Evolutionary conservation across 2,113 vertebrate genomes (phyloP).

Genomic region (Pterocles gutturalis): DNA sequence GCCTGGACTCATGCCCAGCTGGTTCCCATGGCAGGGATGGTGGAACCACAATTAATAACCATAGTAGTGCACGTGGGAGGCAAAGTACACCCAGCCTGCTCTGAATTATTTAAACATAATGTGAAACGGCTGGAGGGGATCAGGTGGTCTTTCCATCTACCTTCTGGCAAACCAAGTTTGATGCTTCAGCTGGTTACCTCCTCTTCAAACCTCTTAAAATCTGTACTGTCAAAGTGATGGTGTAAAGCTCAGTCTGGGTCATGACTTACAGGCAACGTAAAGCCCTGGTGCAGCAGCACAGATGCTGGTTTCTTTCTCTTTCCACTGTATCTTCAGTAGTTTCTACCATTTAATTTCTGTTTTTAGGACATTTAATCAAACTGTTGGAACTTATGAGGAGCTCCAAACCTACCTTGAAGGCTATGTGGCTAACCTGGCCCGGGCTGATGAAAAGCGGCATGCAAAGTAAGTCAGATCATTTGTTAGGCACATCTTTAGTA

Average conservation of each 20-base stretch:
- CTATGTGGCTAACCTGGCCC: constrained; percentile 88
- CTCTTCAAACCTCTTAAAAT: background rate
- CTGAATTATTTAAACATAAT: background rate
- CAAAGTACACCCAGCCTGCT: background rate
- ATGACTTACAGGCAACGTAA: background rate
- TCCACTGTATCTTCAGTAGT: background rate
- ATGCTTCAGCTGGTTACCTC: background rate
- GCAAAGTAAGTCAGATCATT: constrained; percentile 76
- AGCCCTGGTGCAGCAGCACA: background rate
- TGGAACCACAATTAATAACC: background rate
- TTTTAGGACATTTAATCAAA: constrained; percentile 91
- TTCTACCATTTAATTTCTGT: background rate
- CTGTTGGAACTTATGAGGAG: constrained; percentile 93
- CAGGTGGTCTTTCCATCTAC: background rate
- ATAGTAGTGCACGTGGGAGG: too few species aligned
- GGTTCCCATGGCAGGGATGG: background rate
- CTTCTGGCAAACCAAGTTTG: background rate
- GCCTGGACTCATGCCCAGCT: background rate
- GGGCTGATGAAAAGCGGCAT: constrained; percentile 85
- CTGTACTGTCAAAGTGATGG: background rate
- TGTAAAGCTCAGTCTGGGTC: background rate
- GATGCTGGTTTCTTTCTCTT: background rate
- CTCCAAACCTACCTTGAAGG: constrained; percentile 88
- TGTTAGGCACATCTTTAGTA: background rate
- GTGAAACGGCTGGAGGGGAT: background rate